phyloP scores from a whole-genome alignment of 2,888 invertebrate species.

The Melolontha melolontha region DNA sequence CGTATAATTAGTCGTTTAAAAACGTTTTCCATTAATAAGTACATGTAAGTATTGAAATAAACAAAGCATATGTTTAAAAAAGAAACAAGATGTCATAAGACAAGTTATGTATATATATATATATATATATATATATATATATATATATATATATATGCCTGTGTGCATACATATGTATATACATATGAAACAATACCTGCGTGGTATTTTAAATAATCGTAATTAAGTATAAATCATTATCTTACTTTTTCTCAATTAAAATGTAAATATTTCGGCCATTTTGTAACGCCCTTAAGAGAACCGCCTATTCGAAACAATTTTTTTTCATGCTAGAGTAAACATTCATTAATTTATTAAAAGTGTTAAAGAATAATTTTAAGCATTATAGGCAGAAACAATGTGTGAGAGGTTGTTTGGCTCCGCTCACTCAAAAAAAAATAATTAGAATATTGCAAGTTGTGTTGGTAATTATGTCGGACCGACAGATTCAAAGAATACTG shows the following conservation, averaged over 20 bases:
- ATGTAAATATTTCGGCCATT: constrained; percentile 60
- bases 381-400: constrained; percentile 45
- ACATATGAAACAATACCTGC: background rate
- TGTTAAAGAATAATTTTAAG: constrained; percentile 45
- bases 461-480: constrained; percentile 42
- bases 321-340: constrained; percentile 55
- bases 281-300: constrained; percentile 59
- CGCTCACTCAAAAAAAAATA: constrained; percentile 34
- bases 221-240: constrained; percentile 45
- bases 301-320: constrained; percentile 50
- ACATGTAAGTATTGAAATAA: too few relatives aligned
- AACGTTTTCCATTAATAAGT: too few relatives aligned
- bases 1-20: too few relatives aligned
- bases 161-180: background rate
- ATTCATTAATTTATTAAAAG: constrained; percentile 55
- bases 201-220: constrained; percentile 40
- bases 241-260: constrained; percentile 58
- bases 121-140: background rate
- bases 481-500: constrained; percentile 2
- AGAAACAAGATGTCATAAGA: too few relatives aligned
- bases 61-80: too few relatives aligned
- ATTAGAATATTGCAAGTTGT: constrained; percentile 46
- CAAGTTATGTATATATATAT: background rate
- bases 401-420: constrained; percentile 31
- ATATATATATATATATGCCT: background rate